Conservation (phyloP, 2,797 vertebrate species). For the Gorsachius magnificus region DNA sequence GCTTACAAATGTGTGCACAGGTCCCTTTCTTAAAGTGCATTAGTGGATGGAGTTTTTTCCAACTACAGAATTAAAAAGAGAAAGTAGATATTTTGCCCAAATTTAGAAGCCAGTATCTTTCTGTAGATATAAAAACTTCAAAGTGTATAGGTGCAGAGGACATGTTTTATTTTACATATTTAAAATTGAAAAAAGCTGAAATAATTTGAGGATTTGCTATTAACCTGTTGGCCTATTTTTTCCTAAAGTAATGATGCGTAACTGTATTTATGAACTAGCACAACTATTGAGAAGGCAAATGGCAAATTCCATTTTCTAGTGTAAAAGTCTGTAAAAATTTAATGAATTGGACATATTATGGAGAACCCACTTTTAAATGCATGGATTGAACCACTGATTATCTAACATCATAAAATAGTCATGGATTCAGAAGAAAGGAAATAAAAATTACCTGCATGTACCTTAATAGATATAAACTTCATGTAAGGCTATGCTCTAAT, state of each 20-base stretch:
- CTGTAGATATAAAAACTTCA: background rate
- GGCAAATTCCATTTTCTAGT: background rate
- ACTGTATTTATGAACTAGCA: background rate
- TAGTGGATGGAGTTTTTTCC: background rate
- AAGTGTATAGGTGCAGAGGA: background rate
- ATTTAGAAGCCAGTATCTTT: background rate
- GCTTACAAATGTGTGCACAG: background rate
- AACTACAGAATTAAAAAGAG: background rate
- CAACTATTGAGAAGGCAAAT: constrained; percentile 23
- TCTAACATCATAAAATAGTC: background rate
- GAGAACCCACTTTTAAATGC: constrained; percentile 16
- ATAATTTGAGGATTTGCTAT: background rate
- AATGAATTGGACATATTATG: background rate
- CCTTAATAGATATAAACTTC: background rate
- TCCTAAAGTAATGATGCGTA: background rate
- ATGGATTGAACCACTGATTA: constrained; percentile 9
- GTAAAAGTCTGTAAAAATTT: constrained; percentile 30
- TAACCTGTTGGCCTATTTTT: background rate
- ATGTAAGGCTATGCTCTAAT: constrained; percentile 27
- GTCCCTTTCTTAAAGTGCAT: background rate
- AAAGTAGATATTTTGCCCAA: background rate
- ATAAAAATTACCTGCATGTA: constrained; percentile 28
- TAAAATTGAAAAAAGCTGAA: background rate
- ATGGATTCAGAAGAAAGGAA: constrained; percentile 11
- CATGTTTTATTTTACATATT: background rate